phyloP scores from a whole-genome alignment of 2,888 invertebrate genomes.

The Myopa tessellatipennis region DNA sequence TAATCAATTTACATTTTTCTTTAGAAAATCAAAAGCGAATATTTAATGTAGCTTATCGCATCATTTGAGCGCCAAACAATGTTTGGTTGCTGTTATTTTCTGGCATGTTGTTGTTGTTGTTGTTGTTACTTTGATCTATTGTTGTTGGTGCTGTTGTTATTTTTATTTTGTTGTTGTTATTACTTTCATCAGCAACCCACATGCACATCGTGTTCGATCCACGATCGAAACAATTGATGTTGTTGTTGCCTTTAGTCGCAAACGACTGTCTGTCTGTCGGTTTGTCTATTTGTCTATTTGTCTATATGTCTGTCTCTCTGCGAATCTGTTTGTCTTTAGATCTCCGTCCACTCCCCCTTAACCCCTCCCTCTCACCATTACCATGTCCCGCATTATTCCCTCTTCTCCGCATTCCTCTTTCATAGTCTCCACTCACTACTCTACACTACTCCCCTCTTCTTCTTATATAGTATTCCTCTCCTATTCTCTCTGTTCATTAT shows the following conservation, averaged over 20 bases:
- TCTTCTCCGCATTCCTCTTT: no score
- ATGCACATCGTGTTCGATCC: conserved; percentile 43
- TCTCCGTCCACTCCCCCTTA: not conserved
- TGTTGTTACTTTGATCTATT: conserved; percentile 28
- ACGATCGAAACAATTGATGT: not conserved
- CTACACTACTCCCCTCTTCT: not conserved
- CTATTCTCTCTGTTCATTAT: not conserved
- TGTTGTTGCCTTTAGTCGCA: conserved; percentile 26
- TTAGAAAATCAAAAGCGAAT: conserved; percentile 49
- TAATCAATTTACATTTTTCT: conserved; percentile 43
- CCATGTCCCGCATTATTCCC: no score
- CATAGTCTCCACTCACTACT: no score
- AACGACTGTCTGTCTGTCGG: conserved; percentile 5
- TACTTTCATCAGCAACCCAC: conserved; percentile 48
- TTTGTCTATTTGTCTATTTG: not conserved
- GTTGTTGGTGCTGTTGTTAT: conserved; percentile 20
- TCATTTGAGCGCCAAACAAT: conserved; percentile 43
- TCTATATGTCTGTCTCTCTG: not conserved
- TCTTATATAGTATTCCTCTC: not conserved
- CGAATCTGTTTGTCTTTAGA: no score
- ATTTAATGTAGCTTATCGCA: conserved; percentile 51
- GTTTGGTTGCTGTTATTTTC: conserved; percentile 36
- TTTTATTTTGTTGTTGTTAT: conserved; percentile 27
- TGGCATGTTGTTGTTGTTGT: conserved; percentile 44
- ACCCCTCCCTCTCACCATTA: not conserved